Percentiles rank a stretch among this genome's conserved stretches.
Conservation (phyloP, 2,888 invertebrate genomes). For the Caenorhabditis virilis region DNA sequence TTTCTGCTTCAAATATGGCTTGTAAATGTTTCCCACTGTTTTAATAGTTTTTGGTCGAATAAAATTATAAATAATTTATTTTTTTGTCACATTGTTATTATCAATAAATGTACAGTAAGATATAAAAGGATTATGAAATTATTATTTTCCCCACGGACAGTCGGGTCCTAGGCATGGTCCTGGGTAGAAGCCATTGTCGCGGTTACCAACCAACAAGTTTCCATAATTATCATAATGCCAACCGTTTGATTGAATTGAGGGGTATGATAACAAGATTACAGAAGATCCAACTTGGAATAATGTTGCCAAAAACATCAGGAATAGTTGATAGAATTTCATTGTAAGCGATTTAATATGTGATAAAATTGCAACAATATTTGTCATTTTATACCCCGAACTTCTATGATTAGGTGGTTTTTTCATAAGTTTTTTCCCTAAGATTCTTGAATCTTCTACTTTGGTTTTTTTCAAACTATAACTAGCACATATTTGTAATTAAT, state of each 20-base stretch:
- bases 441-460: too few relatives aligned
- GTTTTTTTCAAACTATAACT: too few relatives aligned
- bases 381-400: too few relatives aligned
- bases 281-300: constrained; percentile 1
- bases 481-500: too few relatives aligned
- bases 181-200: constrained; percentile 25
- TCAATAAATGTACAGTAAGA: neutral
- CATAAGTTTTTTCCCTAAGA: too few relatives aligned
- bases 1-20: too few relatives aligned
- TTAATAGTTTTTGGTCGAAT: too few relatives aligned
- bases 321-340: neutral
- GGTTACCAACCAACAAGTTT: constrained; percentile 25
- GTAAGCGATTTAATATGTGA: too few relatives aligned
- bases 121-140: neutral
- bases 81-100: too few relatives aligned
- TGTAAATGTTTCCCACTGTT: too few relatives aligned
- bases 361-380: too few relatives aligned
- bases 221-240: constrained; percentile 30
- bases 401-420: too few relatives aligned
- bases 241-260: constrained; percentile 3
- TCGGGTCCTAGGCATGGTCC: constrained; percentile 28
- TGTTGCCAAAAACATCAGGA: neutral
- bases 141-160: constrained; percentile 30
- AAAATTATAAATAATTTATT: constrained; percentile 2
- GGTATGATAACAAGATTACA: constrained; percentile 4